phyloP scores from a whole-genome alignment of 37 sponge, comb jelly and placozoan genomes.

The Haliclona indistincta region DNA sequence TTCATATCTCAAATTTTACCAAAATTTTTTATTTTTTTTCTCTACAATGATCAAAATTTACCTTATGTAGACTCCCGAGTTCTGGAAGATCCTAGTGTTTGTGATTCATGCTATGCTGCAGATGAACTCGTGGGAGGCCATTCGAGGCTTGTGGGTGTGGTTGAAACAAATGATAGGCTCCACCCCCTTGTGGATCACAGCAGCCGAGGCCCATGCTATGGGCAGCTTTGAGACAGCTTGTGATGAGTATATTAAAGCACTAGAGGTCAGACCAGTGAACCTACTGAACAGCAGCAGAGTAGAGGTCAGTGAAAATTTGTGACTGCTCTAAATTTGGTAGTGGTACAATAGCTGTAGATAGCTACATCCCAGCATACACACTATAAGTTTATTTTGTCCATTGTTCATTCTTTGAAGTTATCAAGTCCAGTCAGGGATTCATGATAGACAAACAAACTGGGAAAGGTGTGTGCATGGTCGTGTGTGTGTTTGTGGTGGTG shows the following conservation, averaged over 20 bases:
- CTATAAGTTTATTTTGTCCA: too few species aligned
- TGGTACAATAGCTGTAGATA: too few species aligned
- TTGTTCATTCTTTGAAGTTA: constrained; percentile 41
- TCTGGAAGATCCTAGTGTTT: constrained; percentile 72
- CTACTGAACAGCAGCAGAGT: background rate
- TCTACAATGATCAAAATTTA: too few species aligned
- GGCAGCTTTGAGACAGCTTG: constrained; percentile 80
- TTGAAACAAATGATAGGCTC: constrained; percentile 14
- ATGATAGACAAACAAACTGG: constrained; percentile 83
- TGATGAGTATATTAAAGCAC: constrained; percentile 71
- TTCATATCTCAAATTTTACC: too few species aligned
- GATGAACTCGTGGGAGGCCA: constrained; percentile 72
- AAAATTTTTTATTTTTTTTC: background rate
- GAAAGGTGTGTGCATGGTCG: constrained; percentile 72
- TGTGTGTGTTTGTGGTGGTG: background rate
- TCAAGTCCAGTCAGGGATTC: constrained; percentile 65
- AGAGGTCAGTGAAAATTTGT: background rate
- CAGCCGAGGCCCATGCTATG: constrained; percentile 76
- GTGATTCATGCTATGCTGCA: constrained; percentile 71
- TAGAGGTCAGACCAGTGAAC: constrained; percentile 22
- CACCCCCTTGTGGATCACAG: constrained; percentile 64
- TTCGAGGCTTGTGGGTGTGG: constrained; percentile 76
- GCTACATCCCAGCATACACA: too few species aligned
- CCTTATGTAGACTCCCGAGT: constrained; percentile 61
- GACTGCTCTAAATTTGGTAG: too few species aligned